Percentiles rank a stretch among this genome's conserved stretches.
phyloP scores from a whole-genome alignment of 2,113 vertebrate genomes.

The Mobula hypostoma region DNA sequence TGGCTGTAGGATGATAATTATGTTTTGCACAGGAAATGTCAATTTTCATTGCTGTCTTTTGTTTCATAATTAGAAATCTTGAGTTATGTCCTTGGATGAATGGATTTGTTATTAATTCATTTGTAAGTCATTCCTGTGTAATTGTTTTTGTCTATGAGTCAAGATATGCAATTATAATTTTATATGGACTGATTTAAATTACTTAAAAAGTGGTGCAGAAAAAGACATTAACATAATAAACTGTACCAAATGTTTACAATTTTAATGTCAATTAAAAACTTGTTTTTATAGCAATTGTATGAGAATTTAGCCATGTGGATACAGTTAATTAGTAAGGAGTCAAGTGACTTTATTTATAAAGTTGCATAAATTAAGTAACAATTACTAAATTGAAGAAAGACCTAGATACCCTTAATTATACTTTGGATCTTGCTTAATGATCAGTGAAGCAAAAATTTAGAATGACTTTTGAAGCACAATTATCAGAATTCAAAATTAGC shows the following conservation, averaged over 20 bases:
- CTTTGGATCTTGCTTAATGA: not conserved
- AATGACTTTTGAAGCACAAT: not conserved
- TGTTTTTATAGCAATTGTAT: slow-evolving; percentile 26
- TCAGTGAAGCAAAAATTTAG: not conserved
- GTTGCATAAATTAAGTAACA: not conserved
- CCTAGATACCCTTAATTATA: not conserved
- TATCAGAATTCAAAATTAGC: not conserved
- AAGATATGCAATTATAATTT: slow-evolving; percentile 33
- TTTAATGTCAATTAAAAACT: slow-evolving; percentile 30
- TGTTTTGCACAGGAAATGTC: slow-evolving; percentile 33
- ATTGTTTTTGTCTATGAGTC: slow-evolving; percentile 33
- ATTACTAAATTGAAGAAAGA: not conserved
- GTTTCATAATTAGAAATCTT: slow-evolving; percentile 40
- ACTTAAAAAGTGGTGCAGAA: slow-evolving; percentile 24
- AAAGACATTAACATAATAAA: slow-evolving; percentile 28
- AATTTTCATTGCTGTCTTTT: slow-evolving; percentile 40
- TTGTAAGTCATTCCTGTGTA: slow-evolving; percentile 30
- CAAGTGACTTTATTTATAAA: slow-evolving; percentile 5
- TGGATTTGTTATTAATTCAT: slow-evolving; percentile 35
- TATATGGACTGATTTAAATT: slow-evolving; percentile 27
- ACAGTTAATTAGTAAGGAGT: slow-evolving; percentile 21
- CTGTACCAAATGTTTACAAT: slow-evolving; percentile 29
- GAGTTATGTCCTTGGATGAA: slow-evolving; percentile 36
- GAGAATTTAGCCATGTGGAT: not conserved
- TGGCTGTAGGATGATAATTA: slow-evolving; percentile 36